Percentiles rank a stretch among this genome's conserved stretches.
phyloP scores from a whole-genome alignment of 1,140 invertebrate genomes.

The Anastrepha ludens region DNA sequence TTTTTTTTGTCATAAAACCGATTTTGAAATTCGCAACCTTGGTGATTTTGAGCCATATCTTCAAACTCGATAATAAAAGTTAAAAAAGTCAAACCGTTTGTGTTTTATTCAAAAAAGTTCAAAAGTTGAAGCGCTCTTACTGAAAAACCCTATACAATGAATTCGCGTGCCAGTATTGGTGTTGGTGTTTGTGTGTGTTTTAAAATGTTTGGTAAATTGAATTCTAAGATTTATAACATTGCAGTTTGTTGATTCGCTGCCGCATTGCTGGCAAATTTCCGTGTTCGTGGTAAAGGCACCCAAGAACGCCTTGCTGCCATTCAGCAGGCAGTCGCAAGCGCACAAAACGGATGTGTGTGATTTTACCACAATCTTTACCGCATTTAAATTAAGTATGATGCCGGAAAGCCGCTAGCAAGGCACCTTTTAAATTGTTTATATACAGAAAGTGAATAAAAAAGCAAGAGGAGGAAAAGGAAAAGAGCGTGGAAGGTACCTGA shows the following conservation, averaged over 20 bases:
- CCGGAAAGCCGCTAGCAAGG: background rate
- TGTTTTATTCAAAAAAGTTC: too few species aligned
- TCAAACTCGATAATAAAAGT: too few species aligned
- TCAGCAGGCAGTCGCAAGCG: background rate
- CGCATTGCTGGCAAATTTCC: slow-evolving; percentile 28
- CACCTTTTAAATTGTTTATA: background rate
- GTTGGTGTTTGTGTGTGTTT: background rate
- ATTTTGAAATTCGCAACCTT: too few species aligned
- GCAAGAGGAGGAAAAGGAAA: background rate
- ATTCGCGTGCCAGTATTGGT: too few species aligned
- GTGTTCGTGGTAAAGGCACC: background rate
- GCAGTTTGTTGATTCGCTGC: slow-evolving; percentile 24
- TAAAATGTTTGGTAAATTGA: slow-evolving; percentile 42
- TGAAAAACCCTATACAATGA: too few species aligned
- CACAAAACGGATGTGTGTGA: background rate
- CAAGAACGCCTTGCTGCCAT: background rate
- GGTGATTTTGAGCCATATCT: too few species aligned
- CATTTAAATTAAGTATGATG: background rate
- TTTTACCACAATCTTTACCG: background rate
- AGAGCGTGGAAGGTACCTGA: background rate
- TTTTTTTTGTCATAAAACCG: too few species aligned
- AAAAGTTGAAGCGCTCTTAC: too few species aligned
- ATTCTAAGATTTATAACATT: slow-evolving; percentile 21
- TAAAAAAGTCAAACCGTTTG: too few species aligned
- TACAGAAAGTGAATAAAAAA: background rate